phyloP scores from a whole-genome alignment of 2,888 invertebrate genomes.

The Platynereis dumerilii region DNA sequence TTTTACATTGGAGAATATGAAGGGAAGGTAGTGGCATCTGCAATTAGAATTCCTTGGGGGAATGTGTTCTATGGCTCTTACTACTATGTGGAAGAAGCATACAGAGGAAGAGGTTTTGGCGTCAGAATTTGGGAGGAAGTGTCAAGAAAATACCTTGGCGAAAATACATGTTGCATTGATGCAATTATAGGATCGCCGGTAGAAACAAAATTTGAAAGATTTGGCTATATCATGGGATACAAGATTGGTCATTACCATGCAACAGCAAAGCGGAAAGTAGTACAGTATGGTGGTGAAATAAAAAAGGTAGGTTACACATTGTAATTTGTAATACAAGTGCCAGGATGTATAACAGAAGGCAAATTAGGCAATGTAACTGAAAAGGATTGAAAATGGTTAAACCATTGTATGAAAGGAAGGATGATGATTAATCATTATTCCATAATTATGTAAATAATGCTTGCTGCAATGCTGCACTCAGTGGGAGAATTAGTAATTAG shows the following conservation, averaged over 20 bases:
- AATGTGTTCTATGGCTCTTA: slow-evolving; percentile 28
- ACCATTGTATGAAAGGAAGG: too few relatives aligned
- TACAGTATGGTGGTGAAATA: not conserved
- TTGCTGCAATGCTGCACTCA: too few relatives aligned
- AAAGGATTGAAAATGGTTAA: too few relatives aligned
- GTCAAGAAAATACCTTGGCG: slow-evolving; percentile 22
- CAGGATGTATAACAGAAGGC: too few relatives aligned
- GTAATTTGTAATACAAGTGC: too few relatives aligned
- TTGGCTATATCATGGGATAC: slow-evolving; percentile 15
- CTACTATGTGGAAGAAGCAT: slow-evolving; percentile 28
- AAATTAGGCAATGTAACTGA: too few relatives aligned
- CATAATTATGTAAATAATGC: too few relatives aligned
- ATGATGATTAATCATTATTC: too few relatives aligned
- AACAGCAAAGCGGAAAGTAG: slow-evolving; percentile 2
- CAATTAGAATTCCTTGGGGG: slow-evolving; percentile 26
- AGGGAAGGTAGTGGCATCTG: slow-evolving; percentile 27
- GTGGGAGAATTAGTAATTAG: too few relatives aligned
- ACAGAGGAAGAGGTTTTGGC: slow-evolving; percentile 28
- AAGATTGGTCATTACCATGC: slow-evolving; percentile 9
- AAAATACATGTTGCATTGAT: slow-evolving; percentile 24
- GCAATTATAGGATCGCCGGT: slow-evolving; percentile 22
- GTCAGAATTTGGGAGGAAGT: slow-evolving; percentile 28
- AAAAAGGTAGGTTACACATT: not conserved
- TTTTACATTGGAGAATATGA: slow-evolving; percentile 33
- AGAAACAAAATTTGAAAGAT: slow-evolving; percentile 11